Percentiles rank a stretch among this genome's conserved stretches.
phyloP scores from a whole-genome alignment of 2,797 vertebrate species.

The Danio albolineatus region DNA sequence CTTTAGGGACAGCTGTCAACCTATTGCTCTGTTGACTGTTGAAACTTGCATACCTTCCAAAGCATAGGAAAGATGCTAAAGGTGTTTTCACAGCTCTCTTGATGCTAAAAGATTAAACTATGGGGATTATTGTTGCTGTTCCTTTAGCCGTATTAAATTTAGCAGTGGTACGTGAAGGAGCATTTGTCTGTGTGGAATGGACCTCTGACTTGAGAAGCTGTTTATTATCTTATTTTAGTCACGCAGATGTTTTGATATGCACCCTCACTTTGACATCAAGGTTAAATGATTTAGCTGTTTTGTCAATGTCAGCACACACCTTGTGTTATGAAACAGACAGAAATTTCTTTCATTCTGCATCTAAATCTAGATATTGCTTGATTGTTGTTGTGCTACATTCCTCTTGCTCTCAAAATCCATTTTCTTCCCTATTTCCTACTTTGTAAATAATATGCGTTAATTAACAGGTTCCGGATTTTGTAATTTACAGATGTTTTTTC shows the following conservation, averaged over 20 bases:
- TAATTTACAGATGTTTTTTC: no score
- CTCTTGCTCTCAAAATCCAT: not conserved
- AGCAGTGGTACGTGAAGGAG: conserved; percentile 17
- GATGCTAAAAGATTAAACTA: conserved; percentile 56
- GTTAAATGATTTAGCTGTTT: conserved; percentile 3
- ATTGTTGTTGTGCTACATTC: not conserved
- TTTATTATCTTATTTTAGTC: conserved; percentile 27
- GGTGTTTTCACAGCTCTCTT: conserved; percentile 39
- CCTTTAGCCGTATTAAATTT: conserved; percentile 62
- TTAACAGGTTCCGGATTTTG: no score
- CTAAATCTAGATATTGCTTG: not conserved
- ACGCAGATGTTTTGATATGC: not conserved
- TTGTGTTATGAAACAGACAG: not conserved
- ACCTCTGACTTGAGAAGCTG: conserved; percentile 17
- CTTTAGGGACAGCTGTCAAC: conserved; percentile 43
- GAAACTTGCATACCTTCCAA: conserved; percentile 14
- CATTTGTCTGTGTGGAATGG: conserved; percentile 16
- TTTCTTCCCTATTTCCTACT: not conserved
- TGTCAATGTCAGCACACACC: conserved; percentile 7
- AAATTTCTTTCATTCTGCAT: not conserved
- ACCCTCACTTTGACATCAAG: conserved; percentile 23
- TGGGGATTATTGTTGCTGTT: conserved; percentile 52
- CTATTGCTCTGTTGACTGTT: not conserved
- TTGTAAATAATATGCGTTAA: no score
- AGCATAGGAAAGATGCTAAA: conserved; percentile 33